Percentiles rank a stretch among this genome's conserved stretches.
These are phyloP conservation scores for Melanotaenia duboulayi DNA, from an alignment of 2,113 vertebrate species.

Conservation along the genomic window DNA sequence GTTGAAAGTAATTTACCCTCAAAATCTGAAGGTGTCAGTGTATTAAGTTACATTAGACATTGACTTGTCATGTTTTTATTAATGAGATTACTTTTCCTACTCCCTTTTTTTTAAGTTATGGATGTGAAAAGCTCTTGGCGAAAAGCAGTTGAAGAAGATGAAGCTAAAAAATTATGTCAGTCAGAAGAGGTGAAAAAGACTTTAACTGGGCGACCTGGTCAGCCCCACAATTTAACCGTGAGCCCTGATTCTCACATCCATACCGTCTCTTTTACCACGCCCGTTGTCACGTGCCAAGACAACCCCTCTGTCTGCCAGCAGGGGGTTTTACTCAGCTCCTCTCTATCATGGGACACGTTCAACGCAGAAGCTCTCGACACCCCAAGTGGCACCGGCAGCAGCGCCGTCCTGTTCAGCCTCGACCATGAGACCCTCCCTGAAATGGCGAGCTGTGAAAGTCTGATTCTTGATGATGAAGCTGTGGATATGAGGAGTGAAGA, in stretches of 20 bases:
- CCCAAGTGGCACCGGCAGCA: slow-evolving; percentile 55
- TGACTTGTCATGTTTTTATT: not conserved
- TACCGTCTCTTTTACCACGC: not conserved
- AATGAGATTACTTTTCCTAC: accelerated
- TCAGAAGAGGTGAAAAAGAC: slow-evolving; percentile 8
- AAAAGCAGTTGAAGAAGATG: slow-evolving; percentile 75
- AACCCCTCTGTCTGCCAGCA: slow-evolving; percentile 41
- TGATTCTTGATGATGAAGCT: slow-evolving; percentile 52
- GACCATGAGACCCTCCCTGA: slow-evolving; percentile 79
- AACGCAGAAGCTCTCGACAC: slow-evolving; percentile 17
- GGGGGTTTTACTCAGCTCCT: slow-evolving; percentile 34
- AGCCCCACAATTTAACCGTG: not conserved
- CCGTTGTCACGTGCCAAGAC: not conserved
- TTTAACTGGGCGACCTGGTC: not conserved
- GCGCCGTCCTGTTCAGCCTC: slow-evolving; percentile 71
- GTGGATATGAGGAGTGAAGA: slow-evolving; percentile 42
- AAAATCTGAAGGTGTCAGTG: not conserved
- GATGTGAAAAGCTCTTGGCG: slow-evolving; percentile 82
- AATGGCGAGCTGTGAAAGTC: slow-evolving; percentile 64
- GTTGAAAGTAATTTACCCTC: slow-evolving; percentile 43
- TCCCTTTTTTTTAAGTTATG: slow-evolving; percentile 58
- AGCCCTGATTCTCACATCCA: not conserved
- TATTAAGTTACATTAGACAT: not conserved
- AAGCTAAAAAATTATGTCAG: slow-evolving; percentile 47
- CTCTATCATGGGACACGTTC: slow-evolving; percentile 68